These are phyloP conservation scores for Oenanthe oenanthe DNA, from an alignment of 2,113 vertebrate genomes.

Conservation along the genomic window DNA sequence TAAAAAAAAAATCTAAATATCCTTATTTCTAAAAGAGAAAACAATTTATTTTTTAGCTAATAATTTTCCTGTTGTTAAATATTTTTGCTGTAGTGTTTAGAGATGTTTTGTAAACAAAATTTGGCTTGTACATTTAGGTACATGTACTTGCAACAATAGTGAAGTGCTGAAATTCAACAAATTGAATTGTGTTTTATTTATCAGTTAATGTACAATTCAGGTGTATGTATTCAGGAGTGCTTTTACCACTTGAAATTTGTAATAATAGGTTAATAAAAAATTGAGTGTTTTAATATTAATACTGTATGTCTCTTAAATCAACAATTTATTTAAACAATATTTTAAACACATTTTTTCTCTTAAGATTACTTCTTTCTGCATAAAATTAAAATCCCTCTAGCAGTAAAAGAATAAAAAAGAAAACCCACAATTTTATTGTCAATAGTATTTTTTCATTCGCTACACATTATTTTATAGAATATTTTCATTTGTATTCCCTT, in stretches of 20 bases:
- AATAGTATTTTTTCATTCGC: not conserved
- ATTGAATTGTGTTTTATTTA: not conserved
- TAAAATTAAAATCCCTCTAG: not conserved
- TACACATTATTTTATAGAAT: not conserved
- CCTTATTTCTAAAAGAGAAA: not conserved
- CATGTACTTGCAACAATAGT: not conserved
- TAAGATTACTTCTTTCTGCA: not conserved
- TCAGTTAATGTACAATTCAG: not conserved
- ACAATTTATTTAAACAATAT: not conserved
- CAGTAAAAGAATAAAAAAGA: not conserved
- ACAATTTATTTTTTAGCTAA: not conserved
- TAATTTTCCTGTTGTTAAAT: not conserved
- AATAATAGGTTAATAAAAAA: constrained; percentile 21
- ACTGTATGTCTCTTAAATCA: not conserved
- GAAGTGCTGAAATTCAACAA: not conserved
- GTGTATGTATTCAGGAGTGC: not conserved
- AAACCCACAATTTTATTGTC: not conserved
- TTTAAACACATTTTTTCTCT: not conserved
- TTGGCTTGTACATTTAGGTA: not conserved
- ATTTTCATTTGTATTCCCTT: not conserved
- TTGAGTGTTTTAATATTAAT: not conserved
- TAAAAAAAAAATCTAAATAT: not conserved
- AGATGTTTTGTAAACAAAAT: not conserved
- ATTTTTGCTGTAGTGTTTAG: not conserved
- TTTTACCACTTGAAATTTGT: not conserved